Conservation (phyloP, 2,113 vertebrate species). For the Clarias macrocephalus region DNA sequence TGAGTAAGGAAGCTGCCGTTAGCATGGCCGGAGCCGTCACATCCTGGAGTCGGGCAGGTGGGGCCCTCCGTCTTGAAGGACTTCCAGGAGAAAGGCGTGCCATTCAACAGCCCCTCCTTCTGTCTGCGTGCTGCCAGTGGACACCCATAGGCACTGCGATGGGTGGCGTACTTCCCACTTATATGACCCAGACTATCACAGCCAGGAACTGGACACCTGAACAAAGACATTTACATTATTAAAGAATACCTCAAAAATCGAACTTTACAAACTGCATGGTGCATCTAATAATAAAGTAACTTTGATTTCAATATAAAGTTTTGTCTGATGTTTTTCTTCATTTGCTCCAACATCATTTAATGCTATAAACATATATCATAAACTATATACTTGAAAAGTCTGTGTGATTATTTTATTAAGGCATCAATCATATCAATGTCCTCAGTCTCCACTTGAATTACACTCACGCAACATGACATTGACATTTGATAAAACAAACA, state of each 20-base stretch:
- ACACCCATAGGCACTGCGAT: slow-evolving; percentile 95
- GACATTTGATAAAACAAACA: neutral
- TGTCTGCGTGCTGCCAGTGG: slow-evolving; percentile 91
- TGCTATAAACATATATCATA: neutral
- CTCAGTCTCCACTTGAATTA: neutral
- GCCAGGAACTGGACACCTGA: slow-evolving; percentile 93
- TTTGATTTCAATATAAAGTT: neutral
- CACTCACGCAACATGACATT: neutral
- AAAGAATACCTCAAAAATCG: neutral
- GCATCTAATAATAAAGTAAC: neutral
- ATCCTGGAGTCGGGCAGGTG: slow-evolving; percentile 91
- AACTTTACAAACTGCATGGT: neutral
- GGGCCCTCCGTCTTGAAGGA: slow-evolving; percentile 91
- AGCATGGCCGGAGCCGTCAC: slow-evolving; percentile 92
- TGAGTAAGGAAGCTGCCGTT: slow-evolving; percentile 98
- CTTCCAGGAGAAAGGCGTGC: slow-evolving; percentile 94
- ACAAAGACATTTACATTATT: neutral
- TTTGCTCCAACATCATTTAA: neutral
- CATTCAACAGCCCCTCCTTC: slow-evolving; percentile 91
- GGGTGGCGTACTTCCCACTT: slow-evolving; percentile 96
- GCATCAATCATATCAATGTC: neutral
- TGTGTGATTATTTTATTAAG: neutral
- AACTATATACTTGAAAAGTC: neutral
- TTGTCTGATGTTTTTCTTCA: neutral
- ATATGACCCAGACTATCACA: slow-evolving; percentile 97